A percentile compares a stretch with the other conserved stretches of the same genome.
Conservation (phyloP, 2,797 vertebrate genomes). For the Zenarchopterus dispar region DNA sequence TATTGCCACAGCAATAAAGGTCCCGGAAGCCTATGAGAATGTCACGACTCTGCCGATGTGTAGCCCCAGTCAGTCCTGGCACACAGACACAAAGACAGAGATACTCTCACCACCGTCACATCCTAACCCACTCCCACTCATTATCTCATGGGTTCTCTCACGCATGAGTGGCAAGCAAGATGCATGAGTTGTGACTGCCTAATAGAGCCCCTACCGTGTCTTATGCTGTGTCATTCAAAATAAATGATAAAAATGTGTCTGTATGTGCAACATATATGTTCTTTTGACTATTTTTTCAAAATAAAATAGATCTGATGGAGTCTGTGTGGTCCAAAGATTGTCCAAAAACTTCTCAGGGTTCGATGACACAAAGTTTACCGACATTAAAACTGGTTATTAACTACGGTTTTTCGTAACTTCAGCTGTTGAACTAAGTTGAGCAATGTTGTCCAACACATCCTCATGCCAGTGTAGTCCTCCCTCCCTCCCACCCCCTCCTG, state of each 20-base stretch:
- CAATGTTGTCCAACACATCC: background rate
- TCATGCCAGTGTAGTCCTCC: background rate
- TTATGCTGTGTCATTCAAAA: too few relatives aligned
- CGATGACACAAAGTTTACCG: background rate
- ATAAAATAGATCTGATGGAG: too few relatives aligned
- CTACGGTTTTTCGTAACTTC: background rate
- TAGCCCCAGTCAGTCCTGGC: slow-evolving; percentile 46
- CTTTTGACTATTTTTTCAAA: too few relatives aligned
- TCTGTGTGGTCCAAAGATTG: too few relatives aligned
- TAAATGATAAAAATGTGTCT: too few relatives aligned
- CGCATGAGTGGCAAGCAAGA: too few relatives aligned
- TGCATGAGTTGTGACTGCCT: too few relatives aligned
- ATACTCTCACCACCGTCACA: slow-evolving; percentile 25
- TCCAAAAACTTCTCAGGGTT: background rate
- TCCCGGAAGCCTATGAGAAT: slow-evolving; percentile 81
- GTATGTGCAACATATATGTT: too few relatives aligned
- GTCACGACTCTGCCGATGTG: slow-evolving; percentile 72
- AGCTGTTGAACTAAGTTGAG: background rate
- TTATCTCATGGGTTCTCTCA: slow-evolving; percentile 16
- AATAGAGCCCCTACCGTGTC: too few relatives aligned
- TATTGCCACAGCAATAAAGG: slow-evolving; percentile 79
- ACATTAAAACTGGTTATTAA: too few relatives aligned
- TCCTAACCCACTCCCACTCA: slow-evolving; percentile 39
- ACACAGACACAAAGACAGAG: slow-evolving; percentile 51
- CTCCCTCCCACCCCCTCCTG: slow-evolving; percentile 4